A percentile compares a stretch with the other conserved stretches of the same genome.
phyloP scores from a whole-genome alignment of 2,797 vertebrate genomes.

The Lycodopsis pacificus region DNA sequence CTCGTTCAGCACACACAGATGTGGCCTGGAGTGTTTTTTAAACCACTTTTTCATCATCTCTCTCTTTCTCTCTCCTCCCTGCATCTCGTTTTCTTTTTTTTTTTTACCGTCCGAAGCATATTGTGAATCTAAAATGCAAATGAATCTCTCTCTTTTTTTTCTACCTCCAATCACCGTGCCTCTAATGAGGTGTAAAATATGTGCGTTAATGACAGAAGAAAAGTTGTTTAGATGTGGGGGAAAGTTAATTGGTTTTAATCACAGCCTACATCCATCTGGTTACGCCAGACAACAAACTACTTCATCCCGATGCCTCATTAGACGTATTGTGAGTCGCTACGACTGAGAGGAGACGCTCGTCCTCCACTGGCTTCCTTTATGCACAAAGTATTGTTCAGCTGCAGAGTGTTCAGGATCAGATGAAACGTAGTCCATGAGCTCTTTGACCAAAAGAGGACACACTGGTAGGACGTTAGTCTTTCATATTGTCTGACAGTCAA shows the following conservation, averaged over 20 bases:
- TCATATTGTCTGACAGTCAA: not conserved
- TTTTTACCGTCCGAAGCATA: conserved; percentile 69
- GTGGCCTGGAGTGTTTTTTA: conserved; percentile 81
- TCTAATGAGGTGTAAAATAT: conserved; percentile 93
- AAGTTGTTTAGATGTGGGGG: conserved; percentile 94
- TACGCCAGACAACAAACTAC: conserved; percentile 93
- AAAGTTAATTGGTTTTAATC: conserved; percentile 97
- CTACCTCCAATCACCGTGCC: conserved; percentile 81
- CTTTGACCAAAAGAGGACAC: not conserved
- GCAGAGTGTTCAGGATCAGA: not conserved
- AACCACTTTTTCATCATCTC: conserved; percentile 62
- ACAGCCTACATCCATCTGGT: conserved; percentile 93
- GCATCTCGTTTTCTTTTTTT: conserved; percentile 52
- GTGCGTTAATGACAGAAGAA: conserved; percentile 89
- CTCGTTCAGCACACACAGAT: conserved; percentile 82
- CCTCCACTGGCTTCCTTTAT: conserved; percentile 22
- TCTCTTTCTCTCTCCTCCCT: conserved; percentile 37
- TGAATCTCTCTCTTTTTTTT: conserved; percentile 60
- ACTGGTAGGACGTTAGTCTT: not conserved
- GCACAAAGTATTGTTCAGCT: not conserved
- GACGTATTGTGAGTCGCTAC: conserved; percentile 86
- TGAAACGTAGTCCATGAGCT: not conserved
- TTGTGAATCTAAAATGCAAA: conserved; percentile 89
- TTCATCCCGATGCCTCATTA: conserved; percentile 91
- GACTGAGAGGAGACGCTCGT: conserved; percentile 58